Evolutionary conservation across 2,888 invertebrate species (phyloP), one percentile per base, ranked within the genome.

Genomic region (Caenorhabditis panamensis): DNA sequence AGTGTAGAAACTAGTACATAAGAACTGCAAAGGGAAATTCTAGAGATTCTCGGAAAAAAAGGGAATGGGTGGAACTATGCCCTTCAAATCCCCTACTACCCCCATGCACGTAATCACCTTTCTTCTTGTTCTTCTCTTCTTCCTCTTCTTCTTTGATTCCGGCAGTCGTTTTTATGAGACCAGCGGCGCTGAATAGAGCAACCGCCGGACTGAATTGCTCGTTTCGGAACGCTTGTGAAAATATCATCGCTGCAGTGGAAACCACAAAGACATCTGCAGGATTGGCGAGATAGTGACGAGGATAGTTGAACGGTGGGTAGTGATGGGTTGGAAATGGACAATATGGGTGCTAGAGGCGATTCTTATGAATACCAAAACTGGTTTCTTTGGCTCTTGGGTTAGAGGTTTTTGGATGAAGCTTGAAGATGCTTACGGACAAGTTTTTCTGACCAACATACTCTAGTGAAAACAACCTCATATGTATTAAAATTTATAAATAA

Each of bases 171-270:
- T 82, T 82, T 51, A 89, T 87, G 8, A 89, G 83, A 28, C 89
- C 89, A 56, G 88, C 89, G 36, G 89, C 87, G 41, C 86, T 85
- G 78, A 89, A 89, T 22, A 89, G 80, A 49, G 89, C 89, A 54
- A 89, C 89, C 59, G 89, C 89, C 47, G 89, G 89, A 72, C 86
- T 86, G 86, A 85, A 89, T 66, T 84, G 73, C 84, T 89, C 89
- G 71, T 88, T 84, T 41, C 88, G 88, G 79, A 89, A 89, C 51
- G 88, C 86, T 82, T 89, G 89, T 47, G 89, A 85, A 81, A 88
- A 89, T 77, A 89, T 89, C 89, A 89, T 89, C 62, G 47, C 56
- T 63, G 36, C 47, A 63, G 36, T 44, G 36, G 8, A 44, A 44
- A 59, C 41, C 71, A 44, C 53, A 26, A 36, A 31, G 49, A 47